These are phyloP conservation scores for Eristalis pertinax DNA, from an alignment of 2,888 invertebrate species.

Conservation along the genomic window DNA sequence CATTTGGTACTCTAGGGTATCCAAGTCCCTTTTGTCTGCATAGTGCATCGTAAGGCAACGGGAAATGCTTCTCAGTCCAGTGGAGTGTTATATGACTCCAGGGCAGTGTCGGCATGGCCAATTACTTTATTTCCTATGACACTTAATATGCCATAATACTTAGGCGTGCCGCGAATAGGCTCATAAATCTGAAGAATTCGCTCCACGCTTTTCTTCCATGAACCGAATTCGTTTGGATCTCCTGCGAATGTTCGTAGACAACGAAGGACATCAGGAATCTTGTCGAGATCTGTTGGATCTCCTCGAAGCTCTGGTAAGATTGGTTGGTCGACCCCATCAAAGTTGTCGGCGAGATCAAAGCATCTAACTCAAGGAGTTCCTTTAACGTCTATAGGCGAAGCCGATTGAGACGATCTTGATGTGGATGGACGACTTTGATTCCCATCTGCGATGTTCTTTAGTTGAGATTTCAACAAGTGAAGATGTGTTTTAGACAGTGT, in stretches of 20 bases:
- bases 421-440: neutral
- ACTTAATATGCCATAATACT: neutral
- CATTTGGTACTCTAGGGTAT: constrained; percentile 6
- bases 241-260: neutral
- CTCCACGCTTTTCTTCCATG: constrained; percentile 3
- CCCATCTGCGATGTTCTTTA: neutral
- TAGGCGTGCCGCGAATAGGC: neutral
- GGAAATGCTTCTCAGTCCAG: neutral
- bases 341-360: neutral
- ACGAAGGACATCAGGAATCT: neutral
- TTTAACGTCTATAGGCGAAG: neutral
- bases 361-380: constrained; percentile 13
- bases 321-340: neutral
- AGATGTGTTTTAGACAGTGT: too few species aligned
- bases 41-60: neutral
- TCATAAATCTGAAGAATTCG: neutral
- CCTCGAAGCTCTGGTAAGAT: neutral
- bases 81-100: constrained; percentile 49
- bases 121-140: neutral
- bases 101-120: constrained; percentile 65
- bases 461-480: too few species aligned
- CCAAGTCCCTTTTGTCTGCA: neutral
- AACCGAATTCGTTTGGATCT: constrained; percentile 4
- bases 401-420: neutral
- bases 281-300: neutral